These are phyloP conservation scores for Agonum fuliginosum DNA, from an alignment of 2,888 invertebrate species.

Conservation along the genomic window DNA sequence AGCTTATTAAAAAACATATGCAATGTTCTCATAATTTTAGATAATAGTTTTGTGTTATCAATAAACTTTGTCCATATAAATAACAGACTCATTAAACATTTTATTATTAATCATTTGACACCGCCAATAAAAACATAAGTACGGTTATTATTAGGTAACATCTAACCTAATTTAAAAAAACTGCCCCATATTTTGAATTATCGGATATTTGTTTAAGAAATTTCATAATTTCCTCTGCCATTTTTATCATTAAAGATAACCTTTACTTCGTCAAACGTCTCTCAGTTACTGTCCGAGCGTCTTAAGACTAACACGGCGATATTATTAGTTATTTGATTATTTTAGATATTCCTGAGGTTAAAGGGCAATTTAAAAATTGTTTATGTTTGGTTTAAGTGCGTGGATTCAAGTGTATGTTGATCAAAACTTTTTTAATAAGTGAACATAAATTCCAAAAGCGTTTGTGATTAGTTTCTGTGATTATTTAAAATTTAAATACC, in stretches of 20 bases:
- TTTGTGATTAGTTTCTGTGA: slow-evolving; percentile 41
- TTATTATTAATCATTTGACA: neutral
- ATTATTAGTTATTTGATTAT: neutral
- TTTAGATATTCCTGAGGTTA: slow-evolving; percentile 13
- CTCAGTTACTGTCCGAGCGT: slow-evolving; percentile 26
- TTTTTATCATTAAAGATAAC: slow-evolving; percentile 54
- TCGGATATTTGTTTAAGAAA: slow-evolving; percentile 1
- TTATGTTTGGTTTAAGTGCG: slow-evolving; percentile 34
- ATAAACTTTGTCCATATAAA: neutral
- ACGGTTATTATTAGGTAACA: neutral
- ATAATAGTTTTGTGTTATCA: neutral
- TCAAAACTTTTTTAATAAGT: slow-evolving; percentile 44
- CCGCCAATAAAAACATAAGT: neutral
- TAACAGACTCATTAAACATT: neutral
- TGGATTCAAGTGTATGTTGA: slow-evolving; percentile 27
- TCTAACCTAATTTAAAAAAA: neutral
- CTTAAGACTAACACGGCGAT: slow-evolving; percentile 1
- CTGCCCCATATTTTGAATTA: neutral
- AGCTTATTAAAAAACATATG: neutral
- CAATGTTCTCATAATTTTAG: neutral
- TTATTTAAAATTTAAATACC: slow-evolving; percentile 67
- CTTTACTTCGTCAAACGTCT: slow-evolving; percentile 40
- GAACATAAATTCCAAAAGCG: slow-evolving; percentile 17
- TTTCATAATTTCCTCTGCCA: slow-evolving; percentile 47
- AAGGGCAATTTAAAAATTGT: slow-evolving; percentile 21